phyloP scores from a whole-genome alignment of 2,797 vertebrate species.

The Mormyrops attenuatus region DNA sequence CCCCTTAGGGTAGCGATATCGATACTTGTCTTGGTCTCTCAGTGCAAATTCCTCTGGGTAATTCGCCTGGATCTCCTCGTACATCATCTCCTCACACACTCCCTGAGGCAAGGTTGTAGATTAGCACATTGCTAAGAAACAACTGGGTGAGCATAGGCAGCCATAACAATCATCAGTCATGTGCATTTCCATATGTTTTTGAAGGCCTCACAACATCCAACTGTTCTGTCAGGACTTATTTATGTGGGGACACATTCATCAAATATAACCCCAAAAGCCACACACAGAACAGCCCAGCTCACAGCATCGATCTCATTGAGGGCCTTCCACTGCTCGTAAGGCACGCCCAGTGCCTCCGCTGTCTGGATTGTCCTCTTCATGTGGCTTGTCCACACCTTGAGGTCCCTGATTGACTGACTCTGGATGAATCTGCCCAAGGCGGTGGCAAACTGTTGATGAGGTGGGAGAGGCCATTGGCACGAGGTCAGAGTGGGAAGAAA shows the following conservation, averaged over 20 bases:
- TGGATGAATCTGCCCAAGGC: conserved; percentile 68
- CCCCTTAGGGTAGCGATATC: conserved; percentile 87
- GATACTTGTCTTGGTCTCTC: conserved; percentile 86
- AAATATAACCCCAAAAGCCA: not conserved
- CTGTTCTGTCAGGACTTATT: not conserved
- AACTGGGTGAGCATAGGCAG: not conserved
- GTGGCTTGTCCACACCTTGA: conserved; percentile 91
- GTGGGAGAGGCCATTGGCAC: not conserved
- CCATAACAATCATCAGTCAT: not conserved
- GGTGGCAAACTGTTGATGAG: conserved; percentile 61
- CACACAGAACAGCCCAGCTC: conserved; percentile 40
- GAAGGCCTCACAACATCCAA: not conserved
- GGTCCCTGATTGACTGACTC: conserved; percentile 67
- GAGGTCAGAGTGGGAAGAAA: not conserved
- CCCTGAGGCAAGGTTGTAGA: conserved; percentile 54
- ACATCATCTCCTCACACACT: conserved; percentile 83
- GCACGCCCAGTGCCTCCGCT: conserved; percentile 70
- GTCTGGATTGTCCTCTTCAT: conserved; percentile 88
- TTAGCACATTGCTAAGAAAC: not conserved
- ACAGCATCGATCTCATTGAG: conserved; percentile 86
- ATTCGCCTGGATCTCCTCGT: conserved; percentile 81
- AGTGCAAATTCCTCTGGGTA: conserved; percentile 83
- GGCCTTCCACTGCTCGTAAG: conserved; percentile 88
- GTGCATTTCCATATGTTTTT: not conserved
- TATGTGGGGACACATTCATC: not conserved